A percentile compares a stretch with the other conserved stretches of the same genome.
Evolutionary conservation across 2,888 invertebrate genomes (phyloP).

Genomic region (Zhuqinia jingwanae): DNA sequence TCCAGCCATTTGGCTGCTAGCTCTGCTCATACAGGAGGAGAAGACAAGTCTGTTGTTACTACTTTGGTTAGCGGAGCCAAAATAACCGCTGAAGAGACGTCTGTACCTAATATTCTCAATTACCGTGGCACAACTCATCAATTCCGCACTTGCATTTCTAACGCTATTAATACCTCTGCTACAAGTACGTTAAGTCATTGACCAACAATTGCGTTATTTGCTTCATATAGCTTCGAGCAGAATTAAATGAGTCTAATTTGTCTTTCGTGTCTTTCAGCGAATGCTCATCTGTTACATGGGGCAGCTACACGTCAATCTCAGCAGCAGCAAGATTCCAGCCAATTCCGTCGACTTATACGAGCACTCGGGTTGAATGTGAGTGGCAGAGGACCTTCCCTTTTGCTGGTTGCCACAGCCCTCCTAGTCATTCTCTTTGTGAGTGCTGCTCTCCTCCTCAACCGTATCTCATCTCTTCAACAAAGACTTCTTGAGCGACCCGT

Average conservation of each 20-base stretch:
- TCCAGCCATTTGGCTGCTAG: conserved; percentile 46
- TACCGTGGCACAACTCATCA: conserved; percentile 54
- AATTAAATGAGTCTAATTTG: no score
- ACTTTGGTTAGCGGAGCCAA: conserved; percentile 15
- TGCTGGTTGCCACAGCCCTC: conserved; percentile 83
- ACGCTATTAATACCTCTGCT: conserved; percentile 2
- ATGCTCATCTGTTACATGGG: conserved; percentile 40
- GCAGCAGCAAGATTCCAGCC: conserved; percentile 17
- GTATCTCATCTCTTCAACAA: conserved; percentile 83
- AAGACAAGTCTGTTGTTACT: conserved; percentile 53
- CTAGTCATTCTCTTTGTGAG: conserved; percentile 84
- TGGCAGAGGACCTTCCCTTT: conserved; percentile 80
- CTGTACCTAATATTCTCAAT: conserved; percentile 52
- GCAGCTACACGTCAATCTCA: conserved; percentile 30
- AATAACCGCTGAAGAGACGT: not conserved
- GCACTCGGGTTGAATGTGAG: conserved; percentile 21
- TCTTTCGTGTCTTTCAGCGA: no score
- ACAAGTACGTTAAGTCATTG: conserved; percentile 10
- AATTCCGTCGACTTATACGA: conserved; percentile 35
- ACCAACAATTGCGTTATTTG: not conserved
- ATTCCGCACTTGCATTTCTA: conserved; percentile 53
- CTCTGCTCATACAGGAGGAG: conserved; percentile 7
- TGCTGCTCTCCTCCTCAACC: conserved; percentile 84
- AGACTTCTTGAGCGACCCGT: conserved; percentile 77
- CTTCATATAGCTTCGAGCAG: no score